Conservation (phyloP, 2,888 invertebrate species). For the Lasioglossum villosulum region DNA sequence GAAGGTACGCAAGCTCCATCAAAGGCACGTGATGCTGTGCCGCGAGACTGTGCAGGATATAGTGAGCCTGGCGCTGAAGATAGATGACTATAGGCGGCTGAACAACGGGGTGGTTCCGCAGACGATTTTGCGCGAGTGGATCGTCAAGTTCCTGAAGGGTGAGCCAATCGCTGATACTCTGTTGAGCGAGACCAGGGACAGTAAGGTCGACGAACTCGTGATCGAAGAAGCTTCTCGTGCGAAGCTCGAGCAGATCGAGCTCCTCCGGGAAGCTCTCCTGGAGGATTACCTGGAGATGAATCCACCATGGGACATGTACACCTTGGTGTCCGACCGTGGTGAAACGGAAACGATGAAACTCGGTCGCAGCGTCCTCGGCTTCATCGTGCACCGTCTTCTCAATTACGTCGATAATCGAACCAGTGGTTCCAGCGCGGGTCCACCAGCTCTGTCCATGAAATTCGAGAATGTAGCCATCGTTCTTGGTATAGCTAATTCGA, state of each 20-base stretch:
- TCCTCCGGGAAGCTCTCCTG: conserved; percentile 85
- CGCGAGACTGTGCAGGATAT: conserved; percentile 86
- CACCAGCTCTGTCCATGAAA: conserved; percentile 75
- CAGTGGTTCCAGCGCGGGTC: conserved; percentile 68
- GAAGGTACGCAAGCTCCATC: conserved; percentile 72
- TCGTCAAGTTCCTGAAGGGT: conserved; percentile 86
- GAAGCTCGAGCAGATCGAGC: conserved; percentile 73
- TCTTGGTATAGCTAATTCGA: conserved; percentile 84
- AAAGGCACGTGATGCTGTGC: conserved; percentile 85
- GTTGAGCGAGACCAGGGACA: conserved; percentile 70
- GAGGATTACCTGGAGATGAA: conserved; percentile 86
- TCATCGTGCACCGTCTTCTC: conserved; percentile 86
- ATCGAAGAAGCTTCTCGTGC: conserved; percentile 1
- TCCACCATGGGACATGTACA: conserved; percentile 85
- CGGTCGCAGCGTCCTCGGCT: conserved; percentile 85
- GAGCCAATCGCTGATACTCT: conserved; percentile 86
- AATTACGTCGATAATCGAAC: conserved; percentile 85
- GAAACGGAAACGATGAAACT: conserved; percentile 82
- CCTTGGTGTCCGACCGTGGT: background rate
- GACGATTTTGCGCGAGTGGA: conserved; percentile 86
- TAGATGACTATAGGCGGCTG: conserved; percentile 85
- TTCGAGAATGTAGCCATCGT: conserved; percentile 84
- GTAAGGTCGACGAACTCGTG: conserved; percentile 66
- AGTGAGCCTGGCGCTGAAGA: conserved; percentile 86
- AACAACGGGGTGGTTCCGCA: conserved; percentile 84